Conservation (phyloP, 2,797 vertebrate species). For the Megaceryle alcyon region DNA sequence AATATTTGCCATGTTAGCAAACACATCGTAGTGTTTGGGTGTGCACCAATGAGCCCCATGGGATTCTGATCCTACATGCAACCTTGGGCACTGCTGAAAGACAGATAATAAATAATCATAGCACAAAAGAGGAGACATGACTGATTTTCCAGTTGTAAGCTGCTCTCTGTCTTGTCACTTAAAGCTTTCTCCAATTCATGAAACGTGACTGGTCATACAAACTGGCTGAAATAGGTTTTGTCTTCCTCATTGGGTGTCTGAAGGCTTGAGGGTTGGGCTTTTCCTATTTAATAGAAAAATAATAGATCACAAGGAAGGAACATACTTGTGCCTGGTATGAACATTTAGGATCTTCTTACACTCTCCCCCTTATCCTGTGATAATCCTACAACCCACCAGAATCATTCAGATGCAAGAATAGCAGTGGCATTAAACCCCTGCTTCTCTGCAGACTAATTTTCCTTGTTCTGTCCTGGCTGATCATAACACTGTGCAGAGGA, state of each 20-base stretch:
- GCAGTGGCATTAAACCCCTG: not conserved
- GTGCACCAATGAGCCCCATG: not conserved
- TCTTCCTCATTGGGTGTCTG: not conserved
- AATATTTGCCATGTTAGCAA: not conserved
- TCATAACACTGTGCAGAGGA: not conserved
- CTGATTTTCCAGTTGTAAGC: not conserved
- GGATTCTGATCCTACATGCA: not conserved
- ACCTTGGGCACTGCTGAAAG: not conserved
- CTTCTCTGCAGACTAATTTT: not conserved
- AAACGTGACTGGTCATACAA: not conserved
- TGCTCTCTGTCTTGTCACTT: not conserved
- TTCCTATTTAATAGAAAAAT: not conserved
- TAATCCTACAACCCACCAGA: not conserved
- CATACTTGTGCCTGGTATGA: not conserved
- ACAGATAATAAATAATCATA: not conserved
- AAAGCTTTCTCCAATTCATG: not conserved
- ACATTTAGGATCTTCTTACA: not conserved
- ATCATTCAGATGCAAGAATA: not conserved
- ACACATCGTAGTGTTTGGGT: not conserved
- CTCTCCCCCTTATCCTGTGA: not conserved
- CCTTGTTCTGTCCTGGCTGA: not conserved
- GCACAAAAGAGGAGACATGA: not conserved
- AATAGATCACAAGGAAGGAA: not conserved
- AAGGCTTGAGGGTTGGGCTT: not conserved
- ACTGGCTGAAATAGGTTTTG: not conserved